Percentiles rank a stretch among this genome's conserved stretches.
Conservation (phyloP, 2,113 vertebrate genomes). For the Struthidea cinerea region DNA sequence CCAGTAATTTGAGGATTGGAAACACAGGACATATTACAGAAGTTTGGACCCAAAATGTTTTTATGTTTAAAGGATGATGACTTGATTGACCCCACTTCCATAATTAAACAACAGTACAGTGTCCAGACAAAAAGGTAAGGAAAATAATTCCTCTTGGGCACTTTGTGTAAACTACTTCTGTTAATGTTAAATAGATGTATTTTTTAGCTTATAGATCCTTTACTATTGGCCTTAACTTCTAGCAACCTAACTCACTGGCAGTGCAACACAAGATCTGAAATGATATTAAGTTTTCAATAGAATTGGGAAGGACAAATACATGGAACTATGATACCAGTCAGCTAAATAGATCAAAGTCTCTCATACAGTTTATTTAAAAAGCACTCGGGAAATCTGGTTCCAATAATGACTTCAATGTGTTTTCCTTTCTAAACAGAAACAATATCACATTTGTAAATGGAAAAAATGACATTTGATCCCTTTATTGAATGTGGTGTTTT, state of each 20-base stretch:
- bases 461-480: not conserved
- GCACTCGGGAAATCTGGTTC: constrained; percentile 39
- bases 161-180: not conserved
- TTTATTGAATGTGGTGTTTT: not conserved
- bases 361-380: constrained; percentile 60
- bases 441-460: constrained; percentile 30
- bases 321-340: not conserved
- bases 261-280: not conserved
- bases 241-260: not conserved
- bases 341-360: constrained; percentile 57
- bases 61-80: not conserved
- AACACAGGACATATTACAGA: not conserved
- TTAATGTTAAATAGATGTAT: not conserved
- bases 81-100: not conserved
- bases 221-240: not conserved
- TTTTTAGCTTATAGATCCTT: not conserved
- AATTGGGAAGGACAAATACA: not conserved
- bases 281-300: not conserved
- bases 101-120: not conserved
- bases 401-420: constrained; percentile 53
- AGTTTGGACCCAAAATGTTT: not conserved
- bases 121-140: not conserved
- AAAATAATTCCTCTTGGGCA: not conserved
- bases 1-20: not conserved
- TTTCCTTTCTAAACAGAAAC: constrained; percentile 52